phyloP scores from a whole-genome alignment of 2,888 invertebrate genomes.

The Serripes groenlandicus region DNA sequence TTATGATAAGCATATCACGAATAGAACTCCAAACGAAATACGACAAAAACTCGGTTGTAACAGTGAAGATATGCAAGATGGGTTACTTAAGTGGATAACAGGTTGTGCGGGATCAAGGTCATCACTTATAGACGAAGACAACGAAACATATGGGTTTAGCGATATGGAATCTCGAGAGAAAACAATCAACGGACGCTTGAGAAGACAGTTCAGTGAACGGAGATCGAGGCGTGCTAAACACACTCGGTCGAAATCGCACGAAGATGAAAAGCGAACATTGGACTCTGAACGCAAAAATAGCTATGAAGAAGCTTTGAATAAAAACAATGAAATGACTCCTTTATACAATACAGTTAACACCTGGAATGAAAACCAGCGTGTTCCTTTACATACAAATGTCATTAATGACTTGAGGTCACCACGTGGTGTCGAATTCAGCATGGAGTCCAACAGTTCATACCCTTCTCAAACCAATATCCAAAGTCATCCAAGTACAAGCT shows the following conservation, averaged over 20 bases:
- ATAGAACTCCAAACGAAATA: background rate
- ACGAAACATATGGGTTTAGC: conserved; percentile 31
- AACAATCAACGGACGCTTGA: background rate
- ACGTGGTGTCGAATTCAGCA: too few relatives aligned
- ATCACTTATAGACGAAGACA: conserved; percentile 41
- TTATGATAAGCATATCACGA: too few relatives aligned
- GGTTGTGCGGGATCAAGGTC: conserved; percentile 30
- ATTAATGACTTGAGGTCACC: too few relatives aligned
- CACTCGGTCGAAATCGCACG: background rate
- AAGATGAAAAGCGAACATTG: background rate
- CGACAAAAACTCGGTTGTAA: background rate
- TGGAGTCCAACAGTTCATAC: background rate
- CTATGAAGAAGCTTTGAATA: conserved; percentile 4
- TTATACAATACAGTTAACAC: background rate
- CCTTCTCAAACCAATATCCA: conserved; percentile 27
- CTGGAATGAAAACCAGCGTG: background rate
- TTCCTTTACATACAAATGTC: background rate
- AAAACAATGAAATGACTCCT: background rate
- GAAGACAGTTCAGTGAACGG: background rate
- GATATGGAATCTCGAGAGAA: conserved; percentile 5
- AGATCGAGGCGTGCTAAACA: background rate
- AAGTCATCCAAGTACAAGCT: background rate
- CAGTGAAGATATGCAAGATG: conserved; percentile 36
- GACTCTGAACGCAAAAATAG: background rate
- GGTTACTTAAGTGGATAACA: conserved; percentile 34